Base-by-base conservation (phyloP, 2,888 invertebrate species). In the Drosophila mimica region DNA sequence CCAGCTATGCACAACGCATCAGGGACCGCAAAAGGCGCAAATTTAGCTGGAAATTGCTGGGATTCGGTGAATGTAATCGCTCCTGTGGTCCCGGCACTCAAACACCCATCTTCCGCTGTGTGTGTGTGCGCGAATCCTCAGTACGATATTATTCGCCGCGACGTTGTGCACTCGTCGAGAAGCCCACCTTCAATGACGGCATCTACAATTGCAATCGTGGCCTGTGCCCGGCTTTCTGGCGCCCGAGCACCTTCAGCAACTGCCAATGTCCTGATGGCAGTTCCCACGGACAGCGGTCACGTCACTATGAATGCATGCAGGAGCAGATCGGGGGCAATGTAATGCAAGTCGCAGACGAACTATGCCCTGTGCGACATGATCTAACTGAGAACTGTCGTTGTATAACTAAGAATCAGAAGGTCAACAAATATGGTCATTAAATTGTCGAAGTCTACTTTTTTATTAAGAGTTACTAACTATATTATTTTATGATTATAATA, bases 141-240 rank as follows among this genome's bases (percentile, higher is more conserved):
- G 95, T 95, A 73, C 94, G 94, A 30, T 94, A 94, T 8, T 96
- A 96, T 28, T 94, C 94, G 76, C 97, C 95, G 62, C 95, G 94
- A 88, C 95, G 94, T 92, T 98, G 95, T 93, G 95, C 93, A 73
- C 95, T 92, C 79, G 85, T 94, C n/a, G 94, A 95, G 64, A 94
- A 94, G 74, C 96, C 96, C 0, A 92, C 93, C 25, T 93, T 94
- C 25, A 94, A 95, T 82, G 94, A 95, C 15, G 93, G 95, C 54
- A 91, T 93, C 77, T 93, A 96, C 92, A 94, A 95, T 31, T 97
- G 97, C 91, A 97, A 97, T 91, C 94, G 94, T 0, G 95, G 95
- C 43, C 95, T 97, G 0, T 98, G 98, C 90, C 95, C 97, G 8
- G 96, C 97, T 0, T 95, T 96, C 72, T 98, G 98, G 98, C 90